Conservation (phyloP, 2,797 vertebrate species). For the Strix occidentalis region DNA sequence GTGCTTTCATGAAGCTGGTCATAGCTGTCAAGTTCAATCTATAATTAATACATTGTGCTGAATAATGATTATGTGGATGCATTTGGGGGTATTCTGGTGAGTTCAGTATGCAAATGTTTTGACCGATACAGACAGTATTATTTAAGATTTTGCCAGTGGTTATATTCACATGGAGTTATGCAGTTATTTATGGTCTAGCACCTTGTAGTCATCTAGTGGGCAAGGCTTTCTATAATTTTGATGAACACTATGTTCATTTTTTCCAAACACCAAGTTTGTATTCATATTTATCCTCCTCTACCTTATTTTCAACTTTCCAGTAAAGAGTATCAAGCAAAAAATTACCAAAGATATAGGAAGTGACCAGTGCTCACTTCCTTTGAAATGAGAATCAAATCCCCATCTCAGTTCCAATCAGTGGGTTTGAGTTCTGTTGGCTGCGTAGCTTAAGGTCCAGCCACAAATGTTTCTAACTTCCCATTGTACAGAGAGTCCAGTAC, state of each 20-base stretch:
- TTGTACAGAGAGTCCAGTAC: not conserved
- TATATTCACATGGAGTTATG: not conserved
- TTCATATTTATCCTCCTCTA: not conserved
- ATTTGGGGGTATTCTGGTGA: not conserved
- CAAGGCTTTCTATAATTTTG: not conserved
- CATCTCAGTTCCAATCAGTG: not conserved
- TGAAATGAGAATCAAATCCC: not conserved
- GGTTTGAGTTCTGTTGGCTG: not conserved
- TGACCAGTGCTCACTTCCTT: not conserved
- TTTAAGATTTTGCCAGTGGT: not conserved
- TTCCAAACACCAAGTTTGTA: not conserved
- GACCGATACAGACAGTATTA: not conserved
- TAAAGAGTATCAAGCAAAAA: not conserved
- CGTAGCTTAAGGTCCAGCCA: not conserved
- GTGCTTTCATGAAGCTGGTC: not conserved
- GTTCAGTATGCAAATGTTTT: not conserved
- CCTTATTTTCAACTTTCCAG: not conserved
- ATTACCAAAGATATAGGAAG: not conserved
- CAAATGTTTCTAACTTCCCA: not conserved
- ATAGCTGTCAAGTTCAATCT: not conserved
- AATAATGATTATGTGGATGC: not conserved
- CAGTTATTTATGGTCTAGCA: not conserved
- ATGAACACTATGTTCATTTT: not conserved
- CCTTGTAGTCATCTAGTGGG: rapidly evolving
- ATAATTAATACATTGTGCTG: not conserved